Conservation (phyloP, 1,140 invertebrate genomes). For the Zaprionus africanus region DNA sequence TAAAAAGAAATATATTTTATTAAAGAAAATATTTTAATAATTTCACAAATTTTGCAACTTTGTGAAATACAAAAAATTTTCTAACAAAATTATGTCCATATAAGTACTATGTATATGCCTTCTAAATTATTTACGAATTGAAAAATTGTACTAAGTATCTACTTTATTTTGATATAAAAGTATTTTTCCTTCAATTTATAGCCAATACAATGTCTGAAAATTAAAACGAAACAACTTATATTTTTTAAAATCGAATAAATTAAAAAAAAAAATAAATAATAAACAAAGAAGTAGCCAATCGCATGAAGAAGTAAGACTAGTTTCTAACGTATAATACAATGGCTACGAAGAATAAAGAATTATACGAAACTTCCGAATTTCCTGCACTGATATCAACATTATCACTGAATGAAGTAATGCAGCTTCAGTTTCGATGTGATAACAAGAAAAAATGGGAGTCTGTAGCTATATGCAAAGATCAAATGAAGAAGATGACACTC, state of each 20-base stretch:
- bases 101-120: background rate
- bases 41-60: background rate
- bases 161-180: slow-evolving; percentile 55
- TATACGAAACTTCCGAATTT: slow-evolving; percentile 46
- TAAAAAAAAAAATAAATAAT: slow-evolving; percentile 23
- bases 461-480: slow-evolving; percentile 35
- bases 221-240: slow-evolving; percentile 32
- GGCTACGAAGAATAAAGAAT: slow-evolving; percentile 29
- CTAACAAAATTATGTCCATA: background rate
- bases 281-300: slow-evolving; percentile 37
- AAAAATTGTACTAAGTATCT: slow-evolving; percentile 28
- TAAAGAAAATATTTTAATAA: background rate
- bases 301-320: slow-evolving; percentile 38
- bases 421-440: slow-evolving; percentile 36
- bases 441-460: slow-evolving; percentile 41
- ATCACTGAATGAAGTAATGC: slow-evolving; percentile 51
- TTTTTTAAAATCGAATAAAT: slow-evolving; percentile 31
- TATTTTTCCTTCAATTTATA: slow-evolving; percentile 79
- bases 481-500: slow-evolving; percentile 29
- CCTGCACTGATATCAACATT: slow-evolving; percentile 48
- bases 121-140: background rate
- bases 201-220: slow-evolving; percentile 59
- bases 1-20: too few relatives aligned
- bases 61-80: background rate
- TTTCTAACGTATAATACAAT: slow-evolving; percentile 37